Evolutionary conservation across 2,888 invertebrate species (phyloP).

Genomic region (Epirrita christyi): DNA sequence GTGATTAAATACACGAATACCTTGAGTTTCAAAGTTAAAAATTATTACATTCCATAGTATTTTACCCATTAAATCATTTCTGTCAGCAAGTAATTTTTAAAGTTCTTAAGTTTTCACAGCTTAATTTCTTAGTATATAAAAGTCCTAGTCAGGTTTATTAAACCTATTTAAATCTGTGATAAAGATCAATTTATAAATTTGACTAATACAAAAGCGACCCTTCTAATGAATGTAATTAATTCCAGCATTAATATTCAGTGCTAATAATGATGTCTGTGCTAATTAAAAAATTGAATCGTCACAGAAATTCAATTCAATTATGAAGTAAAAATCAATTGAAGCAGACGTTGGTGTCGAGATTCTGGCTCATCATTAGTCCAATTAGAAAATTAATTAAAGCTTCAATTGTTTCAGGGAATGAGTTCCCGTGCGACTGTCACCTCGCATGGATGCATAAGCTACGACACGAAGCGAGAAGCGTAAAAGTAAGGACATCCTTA

Average conservation of each 20-base stretch:
- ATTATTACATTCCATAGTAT: not conserved
- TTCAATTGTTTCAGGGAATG: constrained; percentile 89
- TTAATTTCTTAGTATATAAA: constrained; percentile 4
- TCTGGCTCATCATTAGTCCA: constrained; percentile 49
- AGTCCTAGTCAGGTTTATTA: not conserved
- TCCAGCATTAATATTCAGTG: constrained; percentile 26
- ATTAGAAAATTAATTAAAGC: constrained; percentile 57
- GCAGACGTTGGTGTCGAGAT: constrained; percentile 36
- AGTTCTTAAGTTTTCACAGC: constrained; percentile 1
- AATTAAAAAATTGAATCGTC: constrained; percentile 36
- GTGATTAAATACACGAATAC: not conserved
- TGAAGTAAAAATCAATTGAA: constrained; percentile 52
- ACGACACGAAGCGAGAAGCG: constrained; percentile 90
- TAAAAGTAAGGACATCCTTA: constrained; percentile 87
- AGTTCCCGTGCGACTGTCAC: constrained; percentile 93
- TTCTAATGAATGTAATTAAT: constrained; percentile 20
- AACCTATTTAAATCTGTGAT: not conserved
- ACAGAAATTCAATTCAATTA: constrained; percentile 42
- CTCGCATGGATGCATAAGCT: constrained; percentile 92
- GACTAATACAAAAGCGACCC: constrained; percentile 7
- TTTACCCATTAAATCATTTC: not conserved
- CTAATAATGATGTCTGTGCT: constrained; percentile 23
- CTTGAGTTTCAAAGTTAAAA: not conserved
- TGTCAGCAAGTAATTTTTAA: not conserved
- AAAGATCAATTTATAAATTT: not conserved